A percentile compares a stretch with the other conserved stretches of the same genome.
These are phyloP conservation scores for Nasonia giraulti DNA, from an alignment of 1,140 invertebrate species.

Conservation along the genomic window DNA sequence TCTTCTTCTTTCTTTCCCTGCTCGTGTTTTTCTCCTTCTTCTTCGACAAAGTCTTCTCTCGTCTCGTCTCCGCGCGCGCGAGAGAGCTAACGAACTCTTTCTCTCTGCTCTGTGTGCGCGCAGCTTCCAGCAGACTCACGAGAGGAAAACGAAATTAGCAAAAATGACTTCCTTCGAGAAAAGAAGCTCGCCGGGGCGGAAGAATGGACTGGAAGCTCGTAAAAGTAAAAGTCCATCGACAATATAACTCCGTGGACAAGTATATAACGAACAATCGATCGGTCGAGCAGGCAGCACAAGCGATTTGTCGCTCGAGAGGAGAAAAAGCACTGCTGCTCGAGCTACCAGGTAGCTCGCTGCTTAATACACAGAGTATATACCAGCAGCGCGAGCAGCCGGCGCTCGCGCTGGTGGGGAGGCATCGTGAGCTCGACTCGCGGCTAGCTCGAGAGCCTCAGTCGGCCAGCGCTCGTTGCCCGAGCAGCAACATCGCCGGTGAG, in stretches of 20 bases:
- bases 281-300: background rate
- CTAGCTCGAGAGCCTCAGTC: constrained; percentile 58
- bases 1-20: background rate
- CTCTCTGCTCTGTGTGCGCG: background rate
- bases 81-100: background rate
- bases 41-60: background rate
- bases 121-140: too few species aligned
- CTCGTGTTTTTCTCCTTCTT: background rate
- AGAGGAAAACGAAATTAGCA: too few species aligned
- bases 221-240: background rate
- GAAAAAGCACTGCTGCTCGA: background rate
- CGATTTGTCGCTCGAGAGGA: background rate
- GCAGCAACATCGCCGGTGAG: constrained; percentile 15
- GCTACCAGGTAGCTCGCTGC: background rate
- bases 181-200: background rate
- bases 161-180: too few species aligned
- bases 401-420: background rate
- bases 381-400: background rate
- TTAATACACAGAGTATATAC: background rate
- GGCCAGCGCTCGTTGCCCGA: constrained; percentile 56
- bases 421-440: constrained; percentile 41
- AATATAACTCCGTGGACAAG: background rate
- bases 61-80: background rate
- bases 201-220: background rate
- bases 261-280: background rate